A percentile compares a stretch with the other conserved stretches of the same genome.
Evolutionary conservation across 2,113 vertebrate species (phyloP).

Genomic region (Tapirus terrestris): DNA sequence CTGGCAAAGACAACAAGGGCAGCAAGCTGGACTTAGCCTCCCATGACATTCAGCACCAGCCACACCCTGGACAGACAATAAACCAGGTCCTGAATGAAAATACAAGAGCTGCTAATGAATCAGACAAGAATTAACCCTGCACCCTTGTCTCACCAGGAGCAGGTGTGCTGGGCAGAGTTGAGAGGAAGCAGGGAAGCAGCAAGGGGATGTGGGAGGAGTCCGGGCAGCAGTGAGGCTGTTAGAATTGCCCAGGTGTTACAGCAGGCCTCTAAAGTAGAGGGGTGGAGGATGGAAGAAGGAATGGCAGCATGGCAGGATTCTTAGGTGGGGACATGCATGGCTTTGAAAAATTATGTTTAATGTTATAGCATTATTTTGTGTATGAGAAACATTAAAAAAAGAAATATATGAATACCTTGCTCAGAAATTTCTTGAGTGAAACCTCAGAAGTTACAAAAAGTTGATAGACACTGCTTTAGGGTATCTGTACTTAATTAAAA

Average conservation of each 20-base stretch:
- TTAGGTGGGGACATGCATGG: neutral
- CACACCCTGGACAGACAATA: neutral
- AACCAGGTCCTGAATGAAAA: neutral
- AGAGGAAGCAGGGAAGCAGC: neutral
- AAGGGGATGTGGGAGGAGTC: too few relatives aligned
- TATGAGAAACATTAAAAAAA: neutral
- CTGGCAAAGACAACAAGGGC: slow-evolving; percentile 20
- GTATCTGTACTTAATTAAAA: slow-evolving; percentile 5
- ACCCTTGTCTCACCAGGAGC: neutral
- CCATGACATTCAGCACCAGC: neutral
- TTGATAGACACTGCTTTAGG: neutral
- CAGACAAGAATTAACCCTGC: slow-evolving; percentile 50
- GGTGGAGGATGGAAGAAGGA: neutral
- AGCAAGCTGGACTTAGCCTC: neutral
- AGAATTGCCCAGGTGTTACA: neutral
- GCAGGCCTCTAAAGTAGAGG: neutral
- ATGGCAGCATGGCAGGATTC: neutral
- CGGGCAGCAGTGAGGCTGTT: too few relatives aligned
- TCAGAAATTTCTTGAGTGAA: neutral
- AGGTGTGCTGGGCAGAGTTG: neutral
- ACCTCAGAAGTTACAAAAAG: neutral
- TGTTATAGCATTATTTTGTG: neutral
- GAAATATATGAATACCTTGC: neutral
- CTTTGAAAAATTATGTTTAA: neutral
- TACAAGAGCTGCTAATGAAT: slow-evolving; percentile 38